Evolutionary conservation across 2,113 vertebrate genomes (phyloP).

Genomic region (Pelodiscus sinensis): DNA sequence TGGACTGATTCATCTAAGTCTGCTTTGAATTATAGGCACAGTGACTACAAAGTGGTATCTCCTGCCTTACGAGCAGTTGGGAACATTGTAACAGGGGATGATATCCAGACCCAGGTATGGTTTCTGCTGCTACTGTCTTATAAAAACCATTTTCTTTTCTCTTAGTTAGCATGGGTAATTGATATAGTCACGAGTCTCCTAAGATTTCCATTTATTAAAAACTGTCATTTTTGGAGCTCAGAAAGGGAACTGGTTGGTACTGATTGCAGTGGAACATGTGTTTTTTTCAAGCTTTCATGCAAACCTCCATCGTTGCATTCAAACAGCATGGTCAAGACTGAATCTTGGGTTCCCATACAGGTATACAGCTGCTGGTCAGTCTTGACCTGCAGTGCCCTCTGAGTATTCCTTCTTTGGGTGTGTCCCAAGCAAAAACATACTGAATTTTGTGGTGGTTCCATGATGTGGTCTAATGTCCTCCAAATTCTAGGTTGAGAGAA

Average conservation of each 20-base stretch:
- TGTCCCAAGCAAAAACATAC: neutral
- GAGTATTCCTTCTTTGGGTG: neutral
- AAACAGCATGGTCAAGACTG: neutral
- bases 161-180: neutral
- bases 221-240: neutral
- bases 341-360: neutral
- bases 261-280: neutral
- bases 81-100: conserved; percentile 97
- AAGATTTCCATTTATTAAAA: neutral
- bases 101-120: conserved; percentile 95
- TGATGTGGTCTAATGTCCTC: neutral
- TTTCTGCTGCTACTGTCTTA: neutral
- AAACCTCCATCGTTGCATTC: neutral
- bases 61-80: conserved; percentile 95
- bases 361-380: neutral
- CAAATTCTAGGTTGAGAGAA: neutral
- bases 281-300: neutral
- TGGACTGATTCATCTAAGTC: neutral
- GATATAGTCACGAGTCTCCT: neutral
- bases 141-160: neutral
- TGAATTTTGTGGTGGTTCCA: neutral
- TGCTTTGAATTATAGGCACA: conserved; percentile 85
- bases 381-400: neutral
- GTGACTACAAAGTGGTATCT: conserved; percentile 97
- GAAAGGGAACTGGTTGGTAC: neutral